Evolutionary conservation across 1,140 invertebrate genomes (phyloP).

Genomic region (Drosophila teissieri): DNA sequence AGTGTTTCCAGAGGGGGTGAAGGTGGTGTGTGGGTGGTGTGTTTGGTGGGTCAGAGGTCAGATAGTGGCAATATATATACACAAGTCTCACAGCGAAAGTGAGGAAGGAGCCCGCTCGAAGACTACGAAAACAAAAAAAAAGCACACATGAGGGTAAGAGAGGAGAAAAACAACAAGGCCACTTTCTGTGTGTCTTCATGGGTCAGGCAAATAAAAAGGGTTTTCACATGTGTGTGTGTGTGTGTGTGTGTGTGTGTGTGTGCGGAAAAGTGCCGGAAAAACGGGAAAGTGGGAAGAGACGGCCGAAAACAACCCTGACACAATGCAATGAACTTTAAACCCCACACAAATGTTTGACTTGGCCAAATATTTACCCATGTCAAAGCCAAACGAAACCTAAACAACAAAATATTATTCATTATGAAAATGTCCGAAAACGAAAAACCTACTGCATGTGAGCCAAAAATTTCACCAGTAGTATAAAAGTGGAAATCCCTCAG

Average conservation of each 20-base stretch:
- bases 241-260: not conserved
- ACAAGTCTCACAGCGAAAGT: conserved; percentile 24
- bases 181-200: conserved; percentile 53
- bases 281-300: conserved; percentile 2
- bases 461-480: not conserved
- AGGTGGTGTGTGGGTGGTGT: too few species aligned
- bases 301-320: conserved; percentile 26
- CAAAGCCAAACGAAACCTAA: conserved; percentile 44
- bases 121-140: conserved; percentile 3
- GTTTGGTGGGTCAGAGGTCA: conserved; percentile 6
- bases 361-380: conserved; percentile 67
- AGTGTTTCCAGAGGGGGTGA: conserved; percentile 50
- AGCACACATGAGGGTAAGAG: not conserved
- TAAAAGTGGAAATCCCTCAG: not conserved
- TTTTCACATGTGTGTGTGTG: not conserved
- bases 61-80: conserved; percentile 27
- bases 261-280: conserved; percentile 7
- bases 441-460: conserved; percentile 9
- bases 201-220: conserved; percentile 37
- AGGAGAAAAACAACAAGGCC: conserved; percentile 58
- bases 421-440: conserved; percentile 28
- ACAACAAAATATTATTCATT: conserved; percentile 43
- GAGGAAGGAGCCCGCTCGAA: conserved; percentile 20
- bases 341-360: conserved; percentile 44
- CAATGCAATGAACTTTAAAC: conserved; percentile 73